Evolutionary conservation across 1,140 invertebrate genomes (phyloP), one percentile per base, ranked within the genome.

Genomic region (Saxidomus purpurata): DNA sequence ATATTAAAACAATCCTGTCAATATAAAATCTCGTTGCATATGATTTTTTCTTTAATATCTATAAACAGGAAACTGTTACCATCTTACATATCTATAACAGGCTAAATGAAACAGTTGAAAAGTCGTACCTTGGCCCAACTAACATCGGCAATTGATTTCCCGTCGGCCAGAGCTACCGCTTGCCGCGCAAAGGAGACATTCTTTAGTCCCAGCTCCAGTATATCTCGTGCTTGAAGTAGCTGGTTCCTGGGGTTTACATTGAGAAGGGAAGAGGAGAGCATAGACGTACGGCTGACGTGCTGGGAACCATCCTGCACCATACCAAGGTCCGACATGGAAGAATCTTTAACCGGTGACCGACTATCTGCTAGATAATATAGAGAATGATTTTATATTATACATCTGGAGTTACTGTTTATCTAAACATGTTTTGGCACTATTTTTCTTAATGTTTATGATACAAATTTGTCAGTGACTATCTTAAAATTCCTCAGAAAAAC

Each of bases 131-230:
- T 95, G 28, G 93, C 93, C 94, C 95, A 95, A 49, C 84, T 90
- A 36, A 95, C 92, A 89, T 95, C 95, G 38, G 94, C 94, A 79
- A 95, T 95, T 31, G 92, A 92, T 74, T 93, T 93, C n/a, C 94
- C 94, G 91, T 95, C 95, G 79, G 92, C 93, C 0, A 94, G 81
- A 52, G 94, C 94, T 4, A 94, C 93, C 61, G 93, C 93, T 43
- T 92, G 89, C 22, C 95, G 81, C 13, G 95, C 94, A 87, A 91
- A 93, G 17, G 93, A 94, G 4, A 95, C 94, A 90, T 95, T 95
- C 59, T 93, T 89, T 43, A 95, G 90, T 2, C 94, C 95, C 17
- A 94, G 91, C 74, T 94, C 93, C 17, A 95, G 91, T 43, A 95
- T 94, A 17, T 95, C 93, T 40, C 93, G 77, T 0, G 95, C 95